phyloP scores from a whole-genome alignment of 2,797 vertebrate species.

The Sebastolobus alascanus region DNA sequence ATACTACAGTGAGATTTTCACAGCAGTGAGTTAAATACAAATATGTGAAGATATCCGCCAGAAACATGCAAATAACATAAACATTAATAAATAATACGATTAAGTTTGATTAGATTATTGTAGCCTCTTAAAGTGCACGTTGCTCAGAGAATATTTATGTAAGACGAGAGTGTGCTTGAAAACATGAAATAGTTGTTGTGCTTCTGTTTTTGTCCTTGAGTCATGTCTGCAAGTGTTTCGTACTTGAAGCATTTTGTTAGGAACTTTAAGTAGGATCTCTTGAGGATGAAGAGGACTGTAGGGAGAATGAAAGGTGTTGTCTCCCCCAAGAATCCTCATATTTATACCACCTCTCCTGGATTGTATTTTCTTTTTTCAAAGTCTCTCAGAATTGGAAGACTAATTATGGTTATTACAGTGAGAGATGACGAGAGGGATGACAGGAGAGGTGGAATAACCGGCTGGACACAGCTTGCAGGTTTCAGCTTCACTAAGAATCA shows the following conservation, averaged over 20 bases:
- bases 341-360: not conserved
- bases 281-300: not conserved
- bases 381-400: not conserved
- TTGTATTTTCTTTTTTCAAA: not conserved
- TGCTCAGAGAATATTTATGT: not conserved
- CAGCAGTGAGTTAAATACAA: not conserved
- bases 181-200: not conserved
- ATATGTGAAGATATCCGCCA: not conserved
- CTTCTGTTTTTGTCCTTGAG: not conserved
- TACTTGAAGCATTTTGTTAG: not conserved
- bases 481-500: not conserved
- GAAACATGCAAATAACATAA: no score
- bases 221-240: not conserved
- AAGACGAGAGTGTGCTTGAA: not conserved
- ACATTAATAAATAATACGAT: not conserved
- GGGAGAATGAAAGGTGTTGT: not conserved
- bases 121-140: not conserved
- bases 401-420: not conserved
- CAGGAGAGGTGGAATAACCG: not conserved
- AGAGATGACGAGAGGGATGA: not conserved
- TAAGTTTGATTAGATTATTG: not conserved
- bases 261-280: not conserved
- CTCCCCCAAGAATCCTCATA: not conserved
- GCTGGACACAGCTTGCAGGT: constrained; percentile 5
- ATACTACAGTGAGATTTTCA: not conserved